Evolutionary conservation across 2,797 vertebrate genomes (phyloP).

Genomic region (Sphenodon punctatus): DNA sequence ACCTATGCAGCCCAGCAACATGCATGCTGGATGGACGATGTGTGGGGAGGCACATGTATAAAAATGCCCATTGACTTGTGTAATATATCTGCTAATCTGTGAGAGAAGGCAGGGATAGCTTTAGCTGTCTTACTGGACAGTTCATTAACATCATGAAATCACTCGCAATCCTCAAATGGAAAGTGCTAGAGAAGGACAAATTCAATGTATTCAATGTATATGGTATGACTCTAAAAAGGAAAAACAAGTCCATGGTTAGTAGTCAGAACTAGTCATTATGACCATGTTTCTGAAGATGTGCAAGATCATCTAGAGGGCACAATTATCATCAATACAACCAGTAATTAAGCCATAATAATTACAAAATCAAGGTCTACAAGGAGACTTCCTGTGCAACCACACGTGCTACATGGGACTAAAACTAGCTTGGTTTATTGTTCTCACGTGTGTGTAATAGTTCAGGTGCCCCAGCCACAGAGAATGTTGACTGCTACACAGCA

Average conservation of each 20-base stretch:
- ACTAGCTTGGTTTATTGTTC: slow-evolving; percentile 40
- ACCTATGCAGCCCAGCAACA: too few relatives aligned
- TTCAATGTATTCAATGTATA: slow-evolving; percentile 9
- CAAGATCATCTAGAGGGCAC: slow-evolving; percentile 47
- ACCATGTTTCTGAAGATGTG: slow-evolving; percentile 25
- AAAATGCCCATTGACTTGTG: too few relatives aligned
- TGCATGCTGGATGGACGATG: too few relatives aligned
- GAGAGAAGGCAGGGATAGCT: neutral
- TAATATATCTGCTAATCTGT: neutral
- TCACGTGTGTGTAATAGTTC: slow-evolving; percentile 3
- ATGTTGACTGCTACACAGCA: neutral
- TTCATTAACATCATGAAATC: slow-evolving; percentile 5
- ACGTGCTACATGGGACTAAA: slow-evolving; percentile 24
- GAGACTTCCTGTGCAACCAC: slow-evolving; percentile 30
- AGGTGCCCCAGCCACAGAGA: slow-evolving; percentile 3
- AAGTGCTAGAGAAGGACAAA: slow-evolving; percentile 1
- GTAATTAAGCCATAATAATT: slow-evolving; percentile 57
- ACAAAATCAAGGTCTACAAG: slow-evolving; percentile 42
- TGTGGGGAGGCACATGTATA: neutral
- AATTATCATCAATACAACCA: slow-evolving; percentile 47
- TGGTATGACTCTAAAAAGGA: slow-evolving; percentile 48
- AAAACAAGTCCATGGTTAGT: slow-evolving; percentile 47
- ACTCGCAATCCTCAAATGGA: neutral
- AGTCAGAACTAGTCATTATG: slow-evolving; percentile 53
- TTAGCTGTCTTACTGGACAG: neutral